Base-by-base conservation (phyloP, 2,797 vertebrate species). In the Craterocephalus amniculus region DNA sequence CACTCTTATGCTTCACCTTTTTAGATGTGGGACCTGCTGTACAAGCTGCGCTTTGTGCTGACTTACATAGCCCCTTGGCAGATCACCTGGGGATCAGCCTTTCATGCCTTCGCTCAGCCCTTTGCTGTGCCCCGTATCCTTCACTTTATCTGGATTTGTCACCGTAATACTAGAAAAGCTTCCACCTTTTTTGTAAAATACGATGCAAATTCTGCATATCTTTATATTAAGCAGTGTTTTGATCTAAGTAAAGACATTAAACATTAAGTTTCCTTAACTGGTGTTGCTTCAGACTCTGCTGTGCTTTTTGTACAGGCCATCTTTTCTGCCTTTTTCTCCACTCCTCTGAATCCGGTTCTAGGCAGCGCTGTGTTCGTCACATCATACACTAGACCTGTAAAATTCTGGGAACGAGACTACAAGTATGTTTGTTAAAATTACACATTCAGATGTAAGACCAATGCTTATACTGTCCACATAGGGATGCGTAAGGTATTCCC, bases 101-200 rank as follows among this genome's bases (percentile, higher is more conserved):
- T 99, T 87, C 98, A 99, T 63, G 98, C 98, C 68, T 99, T 99
- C 43, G 98, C 98, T 77, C 98, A 99, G 83, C 98, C 98, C 2
- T 99, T 99, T 80, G 98, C 98, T 29, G 98, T 99, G 78, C 98
- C 98, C 81, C 98, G 97, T 99, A 99, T 99, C 98, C 96, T 97
- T 95, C 24, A 58, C 4, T 69, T 60, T 24, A n/a, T 32, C 66
- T 49, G 2, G 36, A 18, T 60, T 58, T 18, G 38, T 63, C 1
- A 24, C 14, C 7, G 4, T 38, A 54, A 52, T 48, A 22, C 57
- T 49, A 18, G 36, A 51, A 4, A 38, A 45, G 31, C 60, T 29
- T 36, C 18, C 1, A 45, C 9, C 6, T 57, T 27, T 2, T 14
- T 35, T 9, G 35, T 64, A 16, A 24, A 32, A 56, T 51, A n/a